Base-by-base conservation (phyloP, 2,797 vertebrate species). In the Xiphophorus birchmanni region DNA sequence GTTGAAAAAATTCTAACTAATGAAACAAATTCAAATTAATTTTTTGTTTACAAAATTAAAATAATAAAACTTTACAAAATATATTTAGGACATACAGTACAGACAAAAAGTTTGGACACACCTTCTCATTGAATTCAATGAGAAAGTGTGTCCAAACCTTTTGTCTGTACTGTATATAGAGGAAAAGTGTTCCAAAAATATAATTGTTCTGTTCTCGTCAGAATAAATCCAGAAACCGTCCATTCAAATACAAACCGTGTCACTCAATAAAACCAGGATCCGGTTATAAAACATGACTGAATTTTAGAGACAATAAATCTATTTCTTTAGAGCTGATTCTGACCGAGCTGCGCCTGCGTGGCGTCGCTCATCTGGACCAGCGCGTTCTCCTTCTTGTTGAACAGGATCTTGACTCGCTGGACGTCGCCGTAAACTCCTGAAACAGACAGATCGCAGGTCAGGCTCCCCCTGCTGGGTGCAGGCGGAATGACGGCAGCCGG, bases 331-430 rank as follows among this genome's bases (percentile, higher is more conserved):
- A 52, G 50, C 50, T 52, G 50, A 52, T 52, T 52, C 89, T 56
- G 95, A 99, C 98, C 98, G 71, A 97, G 90, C 56, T 97, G 97
- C 88, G 98, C 97, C 93, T 99, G 98, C 4, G 87, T 95, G 76
- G 93, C 94, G 83, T 98, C 97, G 75, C 96, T 97, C 98, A 98
- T 98, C 93, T 99, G 98, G 91, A 99, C 94, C 82, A 99, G 94
- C 83, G 98, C 97, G 40, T 96, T 97, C 89, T 97, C 97, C 89
- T 97, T 97, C 89, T 97, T 98, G 85, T 97, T 98, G 92, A 97
- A 98, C 91, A 98, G 95, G 84, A 99, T 98, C 90, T 99, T 99
- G 86, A 99, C 98, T 91, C 98, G 93, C 90, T 97, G 96, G 1
- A 99, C 98, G 84, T 99, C 96, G 18, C 98, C 98, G 58, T 98